Percentiles rank a stretch among this genome's conserved stretches.
These are phyloP conservation scores for Axea sp. DNA, from an alignment of 2,888 invertebrate species.

Conservation along the genomic window DNA sequence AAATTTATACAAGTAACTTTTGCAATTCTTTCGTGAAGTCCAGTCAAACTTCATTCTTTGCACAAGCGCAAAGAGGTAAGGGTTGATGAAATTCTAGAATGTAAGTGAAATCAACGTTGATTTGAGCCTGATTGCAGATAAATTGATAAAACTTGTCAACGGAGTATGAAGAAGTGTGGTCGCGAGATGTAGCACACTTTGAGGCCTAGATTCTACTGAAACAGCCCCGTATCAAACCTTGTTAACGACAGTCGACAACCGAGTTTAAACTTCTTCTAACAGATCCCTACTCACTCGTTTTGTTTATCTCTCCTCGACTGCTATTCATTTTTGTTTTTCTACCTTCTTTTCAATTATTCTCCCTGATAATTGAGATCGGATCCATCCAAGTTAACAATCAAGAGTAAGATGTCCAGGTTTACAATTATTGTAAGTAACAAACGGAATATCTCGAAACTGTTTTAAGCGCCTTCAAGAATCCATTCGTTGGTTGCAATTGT, in stretches of 20 bases:
- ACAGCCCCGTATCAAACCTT: constrained; percentile 78
- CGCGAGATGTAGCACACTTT: constrained; percentile 77
- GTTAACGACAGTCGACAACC: constrained; percentile 79
- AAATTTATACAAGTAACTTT: too few relatives aligned
- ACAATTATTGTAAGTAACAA: too few relatives aligned
- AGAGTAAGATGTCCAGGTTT: too few relatives aligned
- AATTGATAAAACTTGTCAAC: constrained; percentile 26
- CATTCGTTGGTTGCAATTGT: constrained; percentile 56
- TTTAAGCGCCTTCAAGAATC: constrained; percentile 25
- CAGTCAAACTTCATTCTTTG: too few relatives aligned
- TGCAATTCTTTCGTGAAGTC: too few relatives aligned
- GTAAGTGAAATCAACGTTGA: too few relatives aligned
- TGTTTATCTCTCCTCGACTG: constrained; percentile 61
- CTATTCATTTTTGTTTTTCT: constrained; percentile 58
- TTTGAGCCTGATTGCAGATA: constrained; percentile 5
- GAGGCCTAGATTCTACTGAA: constrained; percentile 79
- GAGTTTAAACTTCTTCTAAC: constrained; percentile 79
- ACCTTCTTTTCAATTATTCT: too few relatives aligned
- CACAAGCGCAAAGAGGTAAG: too few relatives aligned
- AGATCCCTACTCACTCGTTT: constrained; percentile 75
- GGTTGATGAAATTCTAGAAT: too few relatives aligned
- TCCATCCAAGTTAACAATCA: too few relatives aligned
- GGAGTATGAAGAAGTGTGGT: constrained; percentile 41
- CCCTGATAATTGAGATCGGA: too few relatives aligned
- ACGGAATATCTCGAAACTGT: constrained; percentile 17